phyloP scores from a whole-genome alignment of 1,140 invertebrate species.

The Holotrichia oblita region DNA sequence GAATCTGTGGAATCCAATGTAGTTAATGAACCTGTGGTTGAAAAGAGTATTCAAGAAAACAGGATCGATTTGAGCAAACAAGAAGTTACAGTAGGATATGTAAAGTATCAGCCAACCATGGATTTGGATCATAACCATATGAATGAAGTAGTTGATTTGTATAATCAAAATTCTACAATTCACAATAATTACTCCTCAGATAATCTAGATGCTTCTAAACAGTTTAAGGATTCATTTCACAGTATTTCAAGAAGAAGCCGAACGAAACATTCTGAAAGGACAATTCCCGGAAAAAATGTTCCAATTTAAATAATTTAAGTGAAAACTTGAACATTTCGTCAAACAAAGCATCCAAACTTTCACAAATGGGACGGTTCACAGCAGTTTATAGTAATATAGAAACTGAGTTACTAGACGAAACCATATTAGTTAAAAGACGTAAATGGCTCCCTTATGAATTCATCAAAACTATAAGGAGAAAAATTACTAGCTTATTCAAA shows the following conservation, averaged over 20 bases:
- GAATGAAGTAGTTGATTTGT: neutral
- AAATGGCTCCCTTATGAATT: slow-evolving; percentile 26
- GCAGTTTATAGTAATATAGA: slow-evolving; percentile 10
- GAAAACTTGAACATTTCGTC: neutral
- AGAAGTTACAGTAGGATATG: neutral
- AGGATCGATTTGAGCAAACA: no score
- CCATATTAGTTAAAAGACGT: neutral
- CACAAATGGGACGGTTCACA: neutral
- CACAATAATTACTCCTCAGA: neutral
- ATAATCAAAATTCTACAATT: neutral
- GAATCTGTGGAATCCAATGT: neutral
- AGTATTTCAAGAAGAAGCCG: neutral
- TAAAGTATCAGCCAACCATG: neutral
- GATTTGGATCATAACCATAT: neutral
- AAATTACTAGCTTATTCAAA: neutral
- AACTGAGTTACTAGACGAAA: neutral
- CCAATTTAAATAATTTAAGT: neutral
- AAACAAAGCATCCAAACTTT: neutral
- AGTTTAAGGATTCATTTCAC: neutral
- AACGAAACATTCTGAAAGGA: neutral
- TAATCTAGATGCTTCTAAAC: neutral
- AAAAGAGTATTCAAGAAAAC: neutral
- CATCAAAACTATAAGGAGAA: neutral
- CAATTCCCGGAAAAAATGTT: neutral
- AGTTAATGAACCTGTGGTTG: neutral